phyloP scores from a whole-genome alignment of 2,888 invertebrate species.

The Onchidella celtica region DNA sequence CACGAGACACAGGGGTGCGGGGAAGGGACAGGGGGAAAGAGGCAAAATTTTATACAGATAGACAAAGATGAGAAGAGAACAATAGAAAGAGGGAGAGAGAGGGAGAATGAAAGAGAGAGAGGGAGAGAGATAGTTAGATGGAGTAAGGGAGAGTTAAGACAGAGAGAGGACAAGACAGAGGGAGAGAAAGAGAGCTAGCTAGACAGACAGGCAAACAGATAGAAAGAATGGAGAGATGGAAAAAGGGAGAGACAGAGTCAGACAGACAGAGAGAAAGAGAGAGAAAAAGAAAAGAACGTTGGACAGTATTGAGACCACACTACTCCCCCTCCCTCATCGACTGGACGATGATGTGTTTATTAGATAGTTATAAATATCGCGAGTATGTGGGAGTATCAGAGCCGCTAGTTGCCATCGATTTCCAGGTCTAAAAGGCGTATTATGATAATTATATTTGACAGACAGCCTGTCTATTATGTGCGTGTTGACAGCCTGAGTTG shows the following conservation, averaged over 20 bases:
- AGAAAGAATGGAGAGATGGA: conserved; percentile 11
- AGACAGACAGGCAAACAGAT: conserved; percentile 7
- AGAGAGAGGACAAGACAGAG: background rate
- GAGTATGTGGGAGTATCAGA: no score
- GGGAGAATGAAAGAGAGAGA: background rate
- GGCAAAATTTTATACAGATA: background rate
- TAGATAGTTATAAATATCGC: no score
- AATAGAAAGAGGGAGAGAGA: conserved; percentile 18
- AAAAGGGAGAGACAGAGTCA: background rate
- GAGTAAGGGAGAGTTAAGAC: background rate
- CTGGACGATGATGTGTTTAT: no score
- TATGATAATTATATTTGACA: no score
- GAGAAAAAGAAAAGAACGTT: background rate
- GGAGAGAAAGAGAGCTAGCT: background rate
- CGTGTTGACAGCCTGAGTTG: no score
- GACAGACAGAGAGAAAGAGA: background rate
- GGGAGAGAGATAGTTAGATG: background rate
- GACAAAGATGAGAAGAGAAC: background rate
- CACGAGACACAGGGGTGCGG: background rate
- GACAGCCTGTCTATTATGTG: no score
- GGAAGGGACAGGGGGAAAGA: background rate
- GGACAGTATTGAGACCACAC: no score
- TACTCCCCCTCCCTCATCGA: no score
- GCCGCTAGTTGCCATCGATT: no score
- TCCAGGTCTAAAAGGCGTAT: no score